Evolutionary conservation across 2,797 vertebrate species (phyloP), one percentile per base, ranked within the genome.

Genomic region (Crenuchus spilurus): DNA sequence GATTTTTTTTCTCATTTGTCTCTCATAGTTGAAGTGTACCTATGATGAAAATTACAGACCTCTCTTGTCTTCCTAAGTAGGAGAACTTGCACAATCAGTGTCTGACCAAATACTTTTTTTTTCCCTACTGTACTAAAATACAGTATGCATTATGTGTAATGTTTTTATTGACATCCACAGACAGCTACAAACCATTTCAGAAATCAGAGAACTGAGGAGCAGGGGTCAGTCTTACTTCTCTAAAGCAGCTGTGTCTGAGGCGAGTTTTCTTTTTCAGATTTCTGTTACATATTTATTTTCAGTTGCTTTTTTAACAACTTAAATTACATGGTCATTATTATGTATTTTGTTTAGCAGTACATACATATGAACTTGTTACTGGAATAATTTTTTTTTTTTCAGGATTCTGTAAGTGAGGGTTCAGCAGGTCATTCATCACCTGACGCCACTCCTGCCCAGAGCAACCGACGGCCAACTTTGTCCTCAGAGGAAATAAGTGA

Each of bases 401-500:
- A 82, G 84, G 44, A 46, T 24, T 11, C 41, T 22, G 37, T 6
- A 13, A 65, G 24, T 44, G 55, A 37, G n/a, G 49, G 3, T 35
- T 30, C 67, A 67, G 61, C 46, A 18, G 37, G 11, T 28, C 39
- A 28, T 24, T 42, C 3, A 0, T 46, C 66, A 48, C 42, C 28
- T 2, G 44, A 28, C 3, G 1, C n/a, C 46, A 41, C 1, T 24
- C 35, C 4, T 0, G 4, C 11, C 11, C 35, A 37, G 26, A 62
- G 42, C n/a, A 72, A 33, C 41, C 70, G 22, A 4, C 35, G 28
- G 6, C 26, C 71, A 6, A 75, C 60, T 6, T 57, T 61, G 66
- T 83, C 76, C 13, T 84, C 82, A 26, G 78, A 78, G 54, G 79
- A 82, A 1, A 33, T 82, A 28, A 82, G 70, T 7, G 81, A 83